phyloP scores from a whole-genome alignment of 2,797 vertebrate genomes.

The Enteromius afrohamiltoni region DNA sequence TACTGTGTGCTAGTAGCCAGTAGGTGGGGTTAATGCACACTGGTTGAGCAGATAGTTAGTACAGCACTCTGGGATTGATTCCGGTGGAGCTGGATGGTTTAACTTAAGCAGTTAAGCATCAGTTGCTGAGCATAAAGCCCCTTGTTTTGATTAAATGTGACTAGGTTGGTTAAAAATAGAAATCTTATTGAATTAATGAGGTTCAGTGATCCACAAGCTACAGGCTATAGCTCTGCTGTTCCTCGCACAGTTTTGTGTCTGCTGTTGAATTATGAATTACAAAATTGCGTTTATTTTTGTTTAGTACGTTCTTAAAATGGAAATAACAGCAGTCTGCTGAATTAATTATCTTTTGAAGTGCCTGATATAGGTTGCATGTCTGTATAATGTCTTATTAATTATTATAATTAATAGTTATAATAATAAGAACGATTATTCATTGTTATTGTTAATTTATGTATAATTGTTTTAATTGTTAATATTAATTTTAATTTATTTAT shows the following conservation, averaged over 20 bases:
- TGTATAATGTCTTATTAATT: not conserved
- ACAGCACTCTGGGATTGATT: constrained; percentile 49
- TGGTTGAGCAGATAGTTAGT: constrained; percentile 19
- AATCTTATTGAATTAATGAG: constrained; percentile 55
- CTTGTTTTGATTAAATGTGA: constrained; percentile 61
- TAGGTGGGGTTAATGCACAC: constrained; percentile 45
- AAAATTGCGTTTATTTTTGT: constrained; percentile 6
- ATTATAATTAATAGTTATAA: not conserved
- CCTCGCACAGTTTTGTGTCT: constrained; percentile 26
- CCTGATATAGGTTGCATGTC: not conserved
- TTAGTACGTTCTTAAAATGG: constrained; percentile 5
- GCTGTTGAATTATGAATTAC: constrained; percentile 22
- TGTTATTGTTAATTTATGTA: not conserved
- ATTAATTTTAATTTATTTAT: not conserved
- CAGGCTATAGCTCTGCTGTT: constrained; percentile 5
- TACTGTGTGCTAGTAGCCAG: constrained; percentile 42
- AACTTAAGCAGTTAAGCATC: constrained; percentile 56
- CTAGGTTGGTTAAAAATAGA: constrained; percentile 54
- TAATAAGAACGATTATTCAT: not conserved
- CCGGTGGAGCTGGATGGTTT: constrained; percentile 59
- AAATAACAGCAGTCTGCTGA: not conserved
- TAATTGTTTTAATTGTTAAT: too few species aligned
- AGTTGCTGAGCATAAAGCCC: constrained; percentile 51
- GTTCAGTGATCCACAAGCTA: constrained; percentile 16
- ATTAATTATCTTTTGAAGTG: not conserved